Base-by-base conservation (phyloP, 2,113 vertebrate genomes). In the Promerops cafer region DNA sequence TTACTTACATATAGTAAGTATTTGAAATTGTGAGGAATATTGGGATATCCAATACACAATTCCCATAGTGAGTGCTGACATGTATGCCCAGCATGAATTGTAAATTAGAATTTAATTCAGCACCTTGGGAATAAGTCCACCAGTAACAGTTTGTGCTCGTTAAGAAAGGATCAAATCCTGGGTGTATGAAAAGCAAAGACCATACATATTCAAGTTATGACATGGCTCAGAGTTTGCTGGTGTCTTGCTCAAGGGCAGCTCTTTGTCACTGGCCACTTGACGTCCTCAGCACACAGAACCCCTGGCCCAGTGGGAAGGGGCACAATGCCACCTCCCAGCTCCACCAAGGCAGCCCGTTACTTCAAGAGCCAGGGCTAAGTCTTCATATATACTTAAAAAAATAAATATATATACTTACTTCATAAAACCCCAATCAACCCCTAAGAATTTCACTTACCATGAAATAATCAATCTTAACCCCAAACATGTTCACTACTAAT, bases 301-400 rank as follows among this genome's bases (percentile, higher is more conserved):
- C 33, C 9, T 2, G 1, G n/a, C 39, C 23, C 28, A 28, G 6
- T 0, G 4, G 16, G 13, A 86, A 66, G 9, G 7, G 20, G 13
- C 33, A 83, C 4, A 5, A 7, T 54, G 39, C 21, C 12, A 65
- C 16, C 2, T 30, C 14, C 18, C 33, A 63, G 26, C 19, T 78
- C 11, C 45, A 49, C 17, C 1, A 9, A 64, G 10, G 15, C 5
- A 74, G 26, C 3, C 15, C 13, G 7, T 24, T 37, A 57, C 40
- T 65, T 26, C 14, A 61, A 27, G 23, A 65, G 15, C 9, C 19
- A 88, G 31, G 22, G 16, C 4, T 28, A 20, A 52, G 4, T 37
- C 47, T 89, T 66, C 30, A 33, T 6, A 35, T 5, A n/a, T 16
- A 45, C 8, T 49, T 50, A 5, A 50, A 83, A 31, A 61, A 35